Evolutionary conservation across 2,888 invertebrate genomes (phyloP).

Genomic region (Eupeodes latifasciatus): DNA sequence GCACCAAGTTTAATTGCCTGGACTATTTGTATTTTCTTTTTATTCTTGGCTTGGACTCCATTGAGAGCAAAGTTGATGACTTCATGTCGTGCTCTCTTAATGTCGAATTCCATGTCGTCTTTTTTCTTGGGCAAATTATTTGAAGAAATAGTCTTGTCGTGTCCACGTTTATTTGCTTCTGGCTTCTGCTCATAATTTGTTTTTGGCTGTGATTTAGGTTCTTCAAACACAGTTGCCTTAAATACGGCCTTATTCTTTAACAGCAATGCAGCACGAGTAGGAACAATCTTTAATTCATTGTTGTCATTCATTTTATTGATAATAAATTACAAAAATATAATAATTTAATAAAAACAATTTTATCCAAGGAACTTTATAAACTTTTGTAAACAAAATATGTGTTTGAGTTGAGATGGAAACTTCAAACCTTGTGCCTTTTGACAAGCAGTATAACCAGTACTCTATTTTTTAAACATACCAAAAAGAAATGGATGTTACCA

Average conservation of each 20-base stretch:
- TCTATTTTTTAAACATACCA: no score
- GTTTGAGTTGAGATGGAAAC: not conserved
- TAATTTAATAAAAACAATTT: not conserved
- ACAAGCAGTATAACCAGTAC: not conserved
- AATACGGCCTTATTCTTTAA: constrained; percentile 79
- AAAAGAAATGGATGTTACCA: no score
- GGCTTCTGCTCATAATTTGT: not conserved
- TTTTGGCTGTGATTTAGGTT: constrained; percentile 66
- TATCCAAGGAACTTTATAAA: not conserved
- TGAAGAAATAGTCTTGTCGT: not conserved
- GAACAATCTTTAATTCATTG: constrained; percentile 79
- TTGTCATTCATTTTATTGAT: constrained; percentile 65
- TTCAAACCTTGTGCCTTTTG: constrained; percentile 4
- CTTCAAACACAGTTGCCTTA: constrained; percentile 81
- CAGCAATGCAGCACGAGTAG: constrained; percentile 81
- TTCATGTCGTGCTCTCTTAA: constrained; percentile 92
- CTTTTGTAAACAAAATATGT: constrained; percentile 27
- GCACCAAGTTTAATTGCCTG: constrained; percentile 93
- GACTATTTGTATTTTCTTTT: constrained; percentile 91
- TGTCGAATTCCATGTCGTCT: constrained; percentile 86
- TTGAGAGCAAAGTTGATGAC: constrained; percentile 92
- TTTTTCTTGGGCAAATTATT: constrained; percentile 2
- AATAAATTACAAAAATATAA: not conserved
- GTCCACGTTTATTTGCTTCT: not conserved
- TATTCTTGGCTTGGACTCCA: constrained; percentile 89